A percentile compares a stretch with the other conserved stretches of the same genome.
These are phyloP conservation scores for Hydrochoerus hydrochaeris DNA, from an alignment of 2,113 vertebrate genomes.

Conservation along the genomic window DNA sequence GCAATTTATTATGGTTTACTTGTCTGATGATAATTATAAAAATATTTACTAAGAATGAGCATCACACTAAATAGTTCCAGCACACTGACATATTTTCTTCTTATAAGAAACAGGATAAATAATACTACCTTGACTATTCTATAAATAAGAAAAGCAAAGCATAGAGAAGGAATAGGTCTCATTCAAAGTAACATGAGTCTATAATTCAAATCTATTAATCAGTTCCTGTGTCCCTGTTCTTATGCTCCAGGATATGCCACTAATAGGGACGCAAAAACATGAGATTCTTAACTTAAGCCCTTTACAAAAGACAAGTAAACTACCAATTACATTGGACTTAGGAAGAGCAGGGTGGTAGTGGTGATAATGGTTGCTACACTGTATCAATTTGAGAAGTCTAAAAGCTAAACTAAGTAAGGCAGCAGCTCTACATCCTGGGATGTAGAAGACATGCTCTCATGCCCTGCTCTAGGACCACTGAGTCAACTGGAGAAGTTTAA, in stretches of 20 bases:
- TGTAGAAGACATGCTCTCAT: neutral
- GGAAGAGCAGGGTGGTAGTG: neutral
- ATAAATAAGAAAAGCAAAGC: neutral
- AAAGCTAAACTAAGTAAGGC: neutral
- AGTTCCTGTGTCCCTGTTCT: neutral
- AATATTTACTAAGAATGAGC: neutral
- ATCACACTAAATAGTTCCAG: neutral
- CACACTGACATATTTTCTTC: neutral
- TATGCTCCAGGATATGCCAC: neutral
- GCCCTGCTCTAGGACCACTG: neutral
- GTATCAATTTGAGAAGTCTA: neutral
- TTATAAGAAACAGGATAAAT: neutral
- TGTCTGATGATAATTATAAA: neutral
- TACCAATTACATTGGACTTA: neutral
- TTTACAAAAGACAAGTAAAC: neutral
- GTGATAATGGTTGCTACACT: neutral
- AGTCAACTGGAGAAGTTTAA: neutral
- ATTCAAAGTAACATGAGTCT: neutral
- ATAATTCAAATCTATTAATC: neutral
- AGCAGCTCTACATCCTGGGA: neutral
- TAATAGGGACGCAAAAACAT: neutral
- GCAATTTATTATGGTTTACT: neutral
- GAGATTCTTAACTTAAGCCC: neutral
- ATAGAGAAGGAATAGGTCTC: neutral
- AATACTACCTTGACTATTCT: neutral